Percentiles rank a stretch among this genome's conserved stretches.
Conservation (phyloP, 2,113 vertebrate genomes). For the Zosterops pallidus region DNA sequence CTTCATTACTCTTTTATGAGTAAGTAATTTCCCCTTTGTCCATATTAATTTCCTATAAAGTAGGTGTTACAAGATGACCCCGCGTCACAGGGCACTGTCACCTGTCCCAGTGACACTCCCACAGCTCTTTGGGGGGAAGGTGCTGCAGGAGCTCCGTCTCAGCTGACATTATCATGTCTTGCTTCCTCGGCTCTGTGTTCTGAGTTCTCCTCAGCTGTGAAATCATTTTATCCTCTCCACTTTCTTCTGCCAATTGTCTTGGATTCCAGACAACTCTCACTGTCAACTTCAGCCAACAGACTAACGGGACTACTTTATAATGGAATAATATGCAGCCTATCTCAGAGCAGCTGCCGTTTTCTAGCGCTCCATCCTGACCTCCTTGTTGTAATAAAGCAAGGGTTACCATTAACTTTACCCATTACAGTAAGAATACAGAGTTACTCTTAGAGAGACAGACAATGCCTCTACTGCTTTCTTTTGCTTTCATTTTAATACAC, state of each 20-base stretch:
- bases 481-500: background rate
- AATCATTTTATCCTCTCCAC: constrained; percentile 1
- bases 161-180: rapidly evolving
- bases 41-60: background rate
- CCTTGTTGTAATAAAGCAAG: background rate
- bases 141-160: rapidly evolving
- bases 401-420: background rate
- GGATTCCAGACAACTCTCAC: constrained; percentile 38
- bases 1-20: background rate
- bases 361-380: background rate
- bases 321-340: background rate
- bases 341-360: background rate
- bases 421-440: background rate
- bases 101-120: background rate
- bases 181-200: background rate
- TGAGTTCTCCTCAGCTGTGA: background rate
- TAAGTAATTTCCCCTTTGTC: background rate
- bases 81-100: background rate
- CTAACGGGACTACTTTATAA: constrained; percentile 2
- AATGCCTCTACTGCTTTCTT: background rate
- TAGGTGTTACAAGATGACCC: background rate
- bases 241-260: constrained; percentile 41
- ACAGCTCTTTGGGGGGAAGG: background rate
- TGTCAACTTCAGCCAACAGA: constrained; percentile 13
- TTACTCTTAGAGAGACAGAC: background rate